Evolutionary conservation across 30 jellyfish, hydroid and myxozoan genomes (phyloP), one percentile per base, ranked within the genome.

Genomic region (Aurelia coerulea): DNA sequence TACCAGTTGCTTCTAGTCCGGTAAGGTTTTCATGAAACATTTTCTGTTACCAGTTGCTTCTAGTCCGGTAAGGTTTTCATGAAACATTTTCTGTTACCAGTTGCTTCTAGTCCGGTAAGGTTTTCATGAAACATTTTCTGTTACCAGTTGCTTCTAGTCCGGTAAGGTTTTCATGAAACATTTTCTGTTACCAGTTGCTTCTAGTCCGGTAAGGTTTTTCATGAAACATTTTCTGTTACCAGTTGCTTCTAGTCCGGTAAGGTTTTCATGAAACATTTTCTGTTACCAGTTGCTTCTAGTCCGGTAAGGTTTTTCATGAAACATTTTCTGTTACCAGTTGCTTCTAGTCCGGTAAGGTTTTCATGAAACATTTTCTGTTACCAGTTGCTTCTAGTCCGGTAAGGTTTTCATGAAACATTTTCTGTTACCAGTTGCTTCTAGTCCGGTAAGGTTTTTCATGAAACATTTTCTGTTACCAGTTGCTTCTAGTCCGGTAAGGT

Each of bases 321-420:
- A 23, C 29, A 23, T 23, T 23, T 23, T 23, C 29, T 23, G 12
- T 86, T 93, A 7, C 98, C 98, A 12, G 80, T 93, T 14, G 77
- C 97, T 0, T 93, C 98, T 1, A 93, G 98, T 79, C 98, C 98
- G 29, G 29, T 23, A 23, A 23, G 29, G 29, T 23, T 23, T 23
- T 23, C 29, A 23, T 23, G 29, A 23, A 23, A 23, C 29, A 23
- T 23, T 23, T 23, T 23, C 29, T 23, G 12, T 86, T 93, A 7
- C 98, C 98, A 12, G 80, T 93, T 14, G 77, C 97, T 0, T 93
- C 98, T 1, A 93, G 98, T 79, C 98, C 98, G 29, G 29, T 23
- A 23, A 23, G 29, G 29, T 23, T n/a, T 23, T 23, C 29, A 23
- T 23, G 29, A 23, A 23, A 23, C 29, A 23, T 23, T 23, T 23